phyloP scores from a whole-genome alignment of 2,888 invertebrate species.

The Drosophila eohydei region DNA sequence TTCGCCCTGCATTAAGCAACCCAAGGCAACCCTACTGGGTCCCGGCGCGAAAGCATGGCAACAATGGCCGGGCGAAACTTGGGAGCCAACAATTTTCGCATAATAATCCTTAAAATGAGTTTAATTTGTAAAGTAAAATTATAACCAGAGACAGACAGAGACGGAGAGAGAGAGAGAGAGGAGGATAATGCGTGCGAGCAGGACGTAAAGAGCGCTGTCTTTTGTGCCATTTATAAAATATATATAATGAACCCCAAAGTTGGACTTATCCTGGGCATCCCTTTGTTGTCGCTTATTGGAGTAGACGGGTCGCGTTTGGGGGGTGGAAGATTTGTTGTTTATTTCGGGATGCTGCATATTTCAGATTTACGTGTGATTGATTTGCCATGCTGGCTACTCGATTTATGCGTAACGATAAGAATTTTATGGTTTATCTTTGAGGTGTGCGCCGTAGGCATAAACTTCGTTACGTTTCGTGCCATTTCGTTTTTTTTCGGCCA shows the following conservation, averaged over 20 bases:
- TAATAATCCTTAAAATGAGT: slow-evolving; percentile 81
- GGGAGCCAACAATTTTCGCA: slow-evolving; percentile 74
- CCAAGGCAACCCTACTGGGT: slow-evolving; percentile 8
- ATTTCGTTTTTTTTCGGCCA: not conserved
- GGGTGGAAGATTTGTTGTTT: slow-evolving; percentile 1
- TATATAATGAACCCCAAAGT: slow-evolving; percentile 56
- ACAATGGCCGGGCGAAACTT: slow-evolving; percentile 69
- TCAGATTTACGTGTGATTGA: slow-evolving; percentile 71
- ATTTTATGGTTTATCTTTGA: slow-evolving; percentile 75
- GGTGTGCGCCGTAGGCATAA: slow-evolving; percentile 58
- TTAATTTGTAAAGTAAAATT: slow-evolving; percentile 80
- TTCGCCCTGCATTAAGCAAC: slow-evolving; percentile 32
- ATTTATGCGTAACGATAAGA: slow-evolving; percentile 72
- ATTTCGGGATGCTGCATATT: slow-evolving; percentile 55
- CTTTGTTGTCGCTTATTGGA: slow-evolving; percentile 43
- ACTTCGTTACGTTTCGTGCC: slow-evolving; percentile 39
- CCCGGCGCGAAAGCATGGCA: slow-evolving; percentile 18
- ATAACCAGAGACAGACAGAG: slow-evolving; percentile 30
- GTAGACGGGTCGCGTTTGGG: not conserved
- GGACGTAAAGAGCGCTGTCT: slow-evolving; percentile 15
- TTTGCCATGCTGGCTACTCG: slow-evolving; percentile 63
- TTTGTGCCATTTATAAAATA: slow-evolving; percentile 55
- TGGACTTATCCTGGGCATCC: slow-evolving; percentile 45
- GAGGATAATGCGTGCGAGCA: not conserved
- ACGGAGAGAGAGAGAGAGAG: not conserved